Evolutionary conservation across 2,113 vertebrate species (phyloP).

Genomic region (Cairina moschata): DNA sequence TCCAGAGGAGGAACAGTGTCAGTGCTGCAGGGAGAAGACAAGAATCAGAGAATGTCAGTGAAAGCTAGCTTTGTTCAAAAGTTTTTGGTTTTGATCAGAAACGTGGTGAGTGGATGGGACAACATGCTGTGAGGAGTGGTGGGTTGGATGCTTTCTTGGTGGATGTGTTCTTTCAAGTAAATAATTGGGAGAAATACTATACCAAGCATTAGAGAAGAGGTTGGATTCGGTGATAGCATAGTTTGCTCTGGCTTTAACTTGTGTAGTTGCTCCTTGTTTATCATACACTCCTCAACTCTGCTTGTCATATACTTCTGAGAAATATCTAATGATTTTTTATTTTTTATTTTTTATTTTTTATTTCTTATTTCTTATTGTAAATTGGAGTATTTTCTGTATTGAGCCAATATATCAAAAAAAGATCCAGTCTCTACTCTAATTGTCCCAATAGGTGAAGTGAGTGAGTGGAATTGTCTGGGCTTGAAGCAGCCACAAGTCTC

Average conservation of each 20-base stretch:
- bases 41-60: neutral
- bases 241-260: neutral
- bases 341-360: neutral
- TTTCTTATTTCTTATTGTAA: neutral
- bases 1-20: neutral
- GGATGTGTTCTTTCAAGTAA: neutral
- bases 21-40: neutral
- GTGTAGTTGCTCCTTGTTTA: neutral
- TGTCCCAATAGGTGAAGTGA: neutral
- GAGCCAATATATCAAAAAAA: neutral
- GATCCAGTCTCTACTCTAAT: neutral
- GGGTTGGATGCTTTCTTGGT: neutral
- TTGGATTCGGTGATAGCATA: neutral
- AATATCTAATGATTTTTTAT: neutral
- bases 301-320: neutral
- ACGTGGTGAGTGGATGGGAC: neutral
- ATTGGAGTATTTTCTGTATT: neutral
- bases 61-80: neutral
- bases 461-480: neutral
- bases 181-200: neutral
- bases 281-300: neutral
- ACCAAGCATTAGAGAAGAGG: neutral
- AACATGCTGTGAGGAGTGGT: neutral
- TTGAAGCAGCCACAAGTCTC: neutral
- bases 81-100: neutral